Base-by-base conservation (phyloP, 1,140 invertebrate genomes). In the Pogonomyrmex barbatus region DNA sequence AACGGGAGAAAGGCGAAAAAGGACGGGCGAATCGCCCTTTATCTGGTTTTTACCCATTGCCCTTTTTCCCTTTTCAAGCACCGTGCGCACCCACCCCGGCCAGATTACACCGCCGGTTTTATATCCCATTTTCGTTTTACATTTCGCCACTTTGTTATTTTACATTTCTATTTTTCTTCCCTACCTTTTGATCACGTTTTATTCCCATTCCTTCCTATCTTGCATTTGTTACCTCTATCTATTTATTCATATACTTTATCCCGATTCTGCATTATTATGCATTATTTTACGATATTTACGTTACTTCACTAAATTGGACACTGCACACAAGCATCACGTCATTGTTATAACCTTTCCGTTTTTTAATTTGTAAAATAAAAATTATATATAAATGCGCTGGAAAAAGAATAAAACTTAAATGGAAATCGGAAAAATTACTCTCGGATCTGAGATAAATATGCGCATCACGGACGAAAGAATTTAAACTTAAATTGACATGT, bases 1-100 rank as follows among this genome's bases (percentile, higher is more conserved):
- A 68, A 81, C 17, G 62, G n/a, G 30, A 52, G 42, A 62, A 65
- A 47, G 56, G 45, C 42, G 68, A 24, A 24, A 36, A 24, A 65
- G 56, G 79, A 78, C 54, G 52, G 56, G 47, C 50, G 71, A 75
- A 56, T 36, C 52, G 39, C 71, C 42, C 17, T 88, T 86, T 82
- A 58, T 45, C 71, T n/a, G 68, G 33, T 84, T 88, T 88, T 88
- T 88, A 85, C 86, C 50, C 71, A 50, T 84, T 81, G 47, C 75
- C 85, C 50, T 77, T 84, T 68, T 78, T 65, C 58, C 71, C 24
- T 1, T 65, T 39, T 17, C 30, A 36, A 75, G 52, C 42, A 47
- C 42, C 42, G 47, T 47, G 58, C 60, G 58, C 60, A 78, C 58
- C 42, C 17, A 65, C 73, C 24, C 24, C 52, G 30, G 17, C 36